These are phyloP conservation scores for Macrobrachium rosenbergii DNA, from an alignment of 1,140 invertebrate genomes.

Conservation along the genomic window DNA sequence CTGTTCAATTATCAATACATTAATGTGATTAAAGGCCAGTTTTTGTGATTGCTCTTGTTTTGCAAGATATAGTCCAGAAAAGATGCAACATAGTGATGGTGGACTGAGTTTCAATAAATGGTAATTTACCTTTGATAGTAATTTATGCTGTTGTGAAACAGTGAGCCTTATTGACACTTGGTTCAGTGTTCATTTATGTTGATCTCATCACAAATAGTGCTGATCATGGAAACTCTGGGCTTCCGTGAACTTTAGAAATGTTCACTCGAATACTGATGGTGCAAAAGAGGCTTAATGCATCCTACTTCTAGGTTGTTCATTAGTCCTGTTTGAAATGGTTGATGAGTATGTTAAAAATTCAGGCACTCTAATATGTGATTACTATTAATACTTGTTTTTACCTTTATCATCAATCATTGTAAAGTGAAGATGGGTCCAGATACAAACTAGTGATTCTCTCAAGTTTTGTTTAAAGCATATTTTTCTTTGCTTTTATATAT, in stretches of 20 bases:
- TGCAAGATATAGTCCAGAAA: constrained; percentile 43
- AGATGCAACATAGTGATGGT: constrained; percentile 25
- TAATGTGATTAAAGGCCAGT: constrained; percentile 62
- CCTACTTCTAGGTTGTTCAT: neutral
- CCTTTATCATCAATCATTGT: constrained; percentile 34
- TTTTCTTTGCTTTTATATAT: constrained; percentile 27
- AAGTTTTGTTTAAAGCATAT: constrained; percentile 42
- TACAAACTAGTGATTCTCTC: constrained; percentile 45
- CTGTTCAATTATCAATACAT: constrained; percentile 53
- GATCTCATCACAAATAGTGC: constrained; percentile 51
- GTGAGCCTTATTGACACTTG: constrained; percentile 46
- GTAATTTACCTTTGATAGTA: neutral
- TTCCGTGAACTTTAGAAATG: constrained; percentile 54
- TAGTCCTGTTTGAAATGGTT: constrained; percentile 23
- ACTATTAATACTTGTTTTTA: constrained; percentile 23
- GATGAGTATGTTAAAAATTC: constrained; percentile 13
- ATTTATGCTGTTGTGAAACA: neutral
- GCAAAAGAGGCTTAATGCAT: constrained; percentile 33
- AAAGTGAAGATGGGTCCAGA: constrained; percentile 48
- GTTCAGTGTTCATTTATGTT: constrained; percentile 30
- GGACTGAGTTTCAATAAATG: constrained; percentile 34
- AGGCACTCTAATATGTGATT: neutral
- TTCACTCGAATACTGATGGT: constrained; percentile 48
- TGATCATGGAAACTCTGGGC: constrained; percentile 52
- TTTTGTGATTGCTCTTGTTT: constrained; percentile 51